Percentiles rank a stretch among this genome's conserved stretches.
Conservation (phyloP, 2,797 vertebrate species). For the Sparidentex hasta region DNA sequence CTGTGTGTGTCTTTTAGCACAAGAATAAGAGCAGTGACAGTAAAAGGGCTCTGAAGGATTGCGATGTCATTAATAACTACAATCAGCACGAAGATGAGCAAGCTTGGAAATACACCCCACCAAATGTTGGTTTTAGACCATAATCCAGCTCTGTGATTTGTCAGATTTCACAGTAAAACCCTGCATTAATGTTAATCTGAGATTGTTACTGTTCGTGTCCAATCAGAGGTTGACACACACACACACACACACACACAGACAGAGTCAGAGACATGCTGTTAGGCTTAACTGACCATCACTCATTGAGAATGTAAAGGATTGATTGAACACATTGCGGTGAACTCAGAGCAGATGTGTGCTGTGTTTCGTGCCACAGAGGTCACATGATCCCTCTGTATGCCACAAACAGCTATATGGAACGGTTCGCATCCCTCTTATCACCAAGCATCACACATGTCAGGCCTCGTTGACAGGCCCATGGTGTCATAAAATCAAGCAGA, state of each 20-base stretch:
- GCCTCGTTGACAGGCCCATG: neutral
- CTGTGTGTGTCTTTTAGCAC: constrained; percentile 1
- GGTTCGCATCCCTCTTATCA: neutral
- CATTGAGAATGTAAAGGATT: constrained; percentile 25
- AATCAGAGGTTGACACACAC: constrained; percentile 41
- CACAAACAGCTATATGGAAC: constrained; percentile 23
- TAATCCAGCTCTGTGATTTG: constrained; percentile 78
- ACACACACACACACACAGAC: neutral
- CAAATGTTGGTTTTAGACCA: constrained; percentile 68
- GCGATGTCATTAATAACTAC: constrained; percentile 51
- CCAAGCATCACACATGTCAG: neutral
- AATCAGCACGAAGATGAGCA: constrained; percentile 60
- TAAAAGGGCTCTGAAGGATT: constrained; percentile 9
- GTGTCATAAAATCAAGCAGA: neutral
- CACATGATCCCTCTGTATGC: constrained; percentile 21
- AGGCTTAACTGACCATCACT: constrained; percentile 12
- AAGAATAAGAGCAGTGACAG: neutral
- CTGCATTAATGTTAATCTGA: constrained; percentile 81
- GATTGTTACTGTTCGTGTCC: constrained; percentile 69
- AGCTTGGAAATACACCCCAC: constrained; percentile 61
- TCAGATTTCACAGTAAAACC: constrained; percentile 79
- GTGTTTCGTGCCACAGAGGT: constrained; percentile 19
- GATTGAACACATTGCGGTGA: constrained; percentile 15
- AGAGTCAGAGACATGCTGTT: constrained; percentile 1
- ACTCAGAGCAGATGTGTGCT: constrained; percentile 34